Conservation (phyloP, 1,140 invertebrate species). For the Lerema accius region DNA sequence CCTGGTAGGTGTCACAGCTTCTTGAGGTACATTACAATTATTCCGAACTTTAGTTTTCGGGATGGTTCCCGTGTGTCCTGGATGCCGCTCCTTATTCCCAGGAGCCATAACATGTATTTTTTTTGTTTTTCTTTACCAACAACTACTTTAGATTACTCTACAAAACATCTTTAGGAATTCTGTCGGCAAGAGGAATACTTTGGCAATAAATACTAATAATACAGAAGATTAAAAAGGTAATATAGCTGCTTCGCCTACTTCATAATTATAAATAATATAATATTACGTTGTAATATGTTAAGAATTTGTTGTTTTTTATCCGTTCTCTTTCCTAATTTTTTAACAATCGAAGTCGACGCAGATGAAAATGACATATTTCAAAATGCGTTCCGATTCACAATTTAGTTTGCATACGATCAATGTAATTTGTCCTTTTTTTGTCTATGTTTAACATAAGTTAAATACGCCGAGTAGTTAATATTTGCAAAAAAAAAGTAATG, state of each 20-base stretch:
- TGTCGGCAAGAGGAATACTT: constrained; percentile 10
- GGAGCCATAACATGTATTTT: constrained; percentile 72
- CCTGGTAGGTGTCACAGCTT: constrained; percentile 80
- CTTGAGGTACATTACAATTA: constrained; percentile 81
- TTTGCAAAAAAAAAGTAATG: too few relatives aligned
- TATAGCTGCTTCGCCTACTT: background rate
- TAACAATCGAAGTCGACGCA: constrained; percentile 41
- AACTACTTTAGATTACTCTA: constrained; percentile 23
- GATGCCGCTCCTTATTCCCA: constrained; percentile 76
- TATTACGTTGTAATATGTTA: too few relatives aligned
- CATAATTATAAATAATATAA: constrained; percentile 3
- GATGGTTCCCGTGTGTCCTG: constrained; percentile 78
- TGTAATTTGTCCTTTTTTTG: background rate
- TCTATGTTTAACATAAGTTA: too few relatives aligned
- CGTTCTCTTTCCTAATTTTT: constrained; percentile 31
- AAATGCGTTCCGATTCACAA: constrained; percentile 33
- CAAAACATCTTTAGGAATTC: constrained; percentile 20
- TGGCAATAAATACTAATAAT: constrained; percentile 8
- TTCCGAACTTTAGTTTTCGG: constrained; percentile 79
- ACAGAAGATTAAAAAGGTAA: background rate
- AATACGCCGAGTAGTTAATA: too few relatives aligned
- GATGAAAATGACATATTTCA: constrained; percentile 37
- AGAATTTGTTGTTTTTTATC: constrained; percentile 15
- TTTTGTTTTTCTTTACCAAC: constrained; percentile 16
- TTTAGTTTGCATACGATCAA: too few relatives aligned